Evolutionary conservation across 2,888 invertebrate species (phyloP).

Genomic region (Clusia tigrina): DNA sequence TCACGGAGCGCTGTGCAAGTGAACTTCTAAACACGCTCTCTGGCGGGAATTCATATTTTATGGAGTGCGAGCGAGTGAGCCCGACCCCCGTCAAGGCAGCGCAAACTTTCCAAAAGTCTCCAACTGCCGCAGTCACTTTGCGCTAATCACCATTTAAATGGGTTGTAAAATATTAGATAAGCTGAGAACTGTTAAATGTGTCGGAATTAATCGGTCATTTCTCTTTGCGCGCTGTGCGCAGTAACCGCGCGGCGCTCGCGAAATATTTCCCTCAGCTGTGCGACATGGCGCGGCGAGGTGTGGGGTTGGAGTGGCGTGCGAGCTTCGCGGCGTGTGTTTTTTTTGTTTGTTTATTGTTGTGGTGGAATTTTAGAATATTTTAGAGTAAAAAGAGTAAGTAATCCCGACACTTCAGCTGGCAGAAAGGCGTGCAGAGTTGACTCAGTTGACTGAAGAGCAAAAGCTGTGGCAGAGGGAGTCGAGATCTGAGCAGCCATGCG

Average conservation of each 20-base stretch:
- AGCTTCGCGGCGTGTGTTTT: background rate
- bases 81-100: too few relatives aligned
- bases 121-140: conserved; percentile 43
- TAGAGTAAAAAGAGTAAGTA: background rate
- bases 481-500: too few relatives aligned
- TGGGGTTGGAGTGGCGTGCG: background rate
- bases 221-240: conserved; percentile 3
- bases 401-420: background rate
- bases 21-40: too few relatives aligned
- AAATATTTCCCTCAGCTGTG: background rate
- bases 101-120: conserved; percentile 16
- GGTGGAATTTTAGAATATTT: conserved; percentile 4
- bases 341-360: background rate
- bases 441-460: too few relatives aligned
- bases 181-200: conserved; percentile 48
- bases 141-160: conserved; percentile 55
- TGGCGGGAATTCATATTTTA: too few relatives aligned
- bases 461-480: too few relatives aligned
- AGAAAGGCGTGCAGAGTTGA: background rate
- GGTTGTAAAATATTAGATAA: conserved; percentile 51
- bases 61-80: too few relatives aligned
- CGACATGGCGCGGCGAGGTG: background rate
- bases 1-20: too few relatives aligned
- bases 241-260: background rate
- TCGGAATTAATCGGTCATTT: conserved; percentile 50